Evolutionary conservation across 2,797 vertebrate genomes (phyloP).

Genomic region (Cuniculus paca): DNA sequence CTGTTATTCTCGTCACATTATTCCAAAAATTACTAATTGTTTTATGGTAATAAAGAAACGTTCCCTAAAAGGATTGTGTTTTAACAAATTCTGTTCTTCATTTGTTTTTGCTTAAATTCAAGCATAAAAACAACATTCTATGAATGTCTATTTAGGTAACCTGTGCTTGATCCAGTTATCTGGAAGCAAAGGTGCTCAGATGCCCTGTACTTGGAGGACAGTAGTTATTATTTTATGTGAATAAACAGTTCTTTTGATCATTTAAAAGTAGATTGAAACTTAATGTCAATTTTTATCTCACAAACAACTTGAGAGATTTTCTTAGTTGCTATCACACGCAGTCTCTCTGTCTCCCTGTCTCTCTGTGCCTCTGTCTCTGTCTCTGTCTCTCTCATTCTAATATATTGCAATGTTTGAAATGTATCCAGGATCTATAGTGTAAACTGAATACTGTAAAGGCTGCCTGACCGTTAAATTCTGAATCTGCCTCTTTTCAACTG

Average conservation of each 20-base stretch:
- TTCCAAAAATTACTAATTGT: slow-evolving; percentile 52
- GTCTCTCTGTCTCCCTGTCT: no score
- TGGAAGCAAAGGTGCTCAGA: neutral
- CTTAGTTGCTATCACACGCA: neutral
- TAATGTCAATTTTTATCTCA: neutral
- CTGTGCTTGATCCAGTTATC: neutral
- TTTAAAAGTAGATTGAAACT: slow-evolving; percentile 53
- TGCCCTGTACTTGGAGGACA: neutral
- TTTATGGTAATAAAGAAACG: slow-evolving; percentile 24
- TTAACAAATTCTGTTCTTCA: slow-evolving; percentile 38
- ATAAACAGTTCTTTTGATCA: neutral
- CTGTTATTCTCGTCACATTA: neutral
- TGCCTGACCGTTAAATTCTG: neutral
- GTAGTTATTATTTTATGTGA: neutral
- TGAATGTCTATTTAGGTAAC: slow-evolving; percentile 3
- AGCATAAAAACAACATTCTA: neutral
- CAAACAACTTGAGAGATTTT: neutral
- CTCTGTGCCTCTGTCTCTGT: neutral
- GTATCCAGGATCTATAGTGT: neutral
- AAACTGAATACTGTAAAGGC: neutral
- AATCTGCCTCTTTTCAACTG: neutral
- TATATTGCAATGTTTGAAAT: neutral
- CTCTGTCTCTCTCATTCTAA: neutral
- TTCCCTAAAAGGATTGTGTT: neutral
- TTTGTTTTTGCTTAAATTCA: slow-evolving; percentile 11